Percentiles rank a stretch among this genome's conserved stretches.
These are phyloP conservation scores for Nesogale talazaci DNA, from an alignment of 2,113 vertebrate genomes.

Conservation along the genomic window DNA sequence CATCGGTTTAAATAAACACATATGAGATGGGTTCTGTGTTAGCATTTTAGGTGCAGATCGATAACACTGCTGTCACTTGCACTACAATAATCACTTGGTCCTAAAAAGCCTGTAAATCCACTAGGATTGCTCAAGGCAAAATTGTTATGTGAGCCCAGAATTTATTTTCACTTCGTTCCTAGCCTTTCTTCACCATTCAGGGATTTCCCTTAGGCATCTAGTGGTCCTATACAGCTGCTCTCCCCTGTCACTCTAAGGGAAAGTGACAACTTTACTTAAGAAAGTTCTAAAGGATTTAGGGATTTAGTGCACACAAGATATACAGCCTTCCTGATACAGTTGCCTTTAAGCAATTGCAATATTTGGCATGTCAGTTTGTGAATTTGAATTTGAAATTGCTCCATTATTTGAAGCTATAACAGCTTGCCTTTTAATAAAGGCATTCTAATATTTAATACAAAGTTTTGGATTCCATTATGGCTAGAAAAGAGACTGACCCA, in stretches of 20 bases:
- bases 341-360: background rate
- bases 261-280: conserved; percentile 8
- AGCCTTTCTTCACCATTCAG: background rate
- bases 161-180: background rate
- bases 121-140: background rate
- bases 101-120: background rate
- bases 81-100: background rate
- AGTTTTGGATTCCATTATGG: background rate
- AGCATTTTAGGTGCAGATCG: background rate
- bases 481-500: background rate
- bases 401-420: background rate
- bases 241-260: background rate
- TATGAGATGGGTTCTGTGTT: background rate
- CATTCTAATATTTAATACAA: background rate
- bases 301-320: background rate
- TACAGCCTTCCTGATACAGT: background rate
- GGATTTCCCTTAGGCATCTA: background rate
- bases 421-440: no score
- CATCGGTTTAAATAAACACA: background rate
- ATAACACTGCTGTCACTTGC: background rate
- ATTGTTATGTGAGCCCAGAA: background rate
- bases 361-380: background rate
- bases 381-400: background rate
- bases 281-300: background rate
- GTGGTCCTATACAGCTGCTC: background rate